Conservation (phyloP, 2,113 vertebrate species). For the Tiliqua scincoides region DNA sequence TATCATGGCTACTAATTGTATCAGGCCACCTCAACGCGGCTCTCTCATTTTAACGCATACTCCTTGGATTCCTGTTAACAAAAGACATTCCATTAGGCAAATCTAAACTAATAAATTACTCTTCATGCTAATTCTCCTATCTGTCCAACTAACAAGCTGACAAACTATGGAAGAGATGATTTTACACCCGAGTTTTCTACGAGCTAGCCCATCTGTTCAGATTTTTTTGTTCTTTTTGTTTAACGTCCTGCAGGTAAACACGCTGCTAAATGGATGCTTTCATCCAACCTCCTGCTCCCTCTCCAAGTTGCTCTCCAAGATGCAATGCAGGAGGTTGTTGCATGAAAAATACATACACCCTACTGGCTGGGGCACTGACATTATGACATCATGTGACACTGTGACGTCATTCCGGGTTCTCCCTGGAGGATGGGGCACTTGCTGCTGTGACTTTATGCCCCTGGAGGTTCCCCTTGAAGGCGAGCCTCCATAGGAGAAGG, state of each 20-base stretch:
- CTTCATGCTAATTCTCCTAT: constrained; percentile 57
- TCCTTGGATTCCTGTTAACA: constrained; percentile 13
- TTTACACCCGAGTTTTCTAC: constrained; percentile 27
- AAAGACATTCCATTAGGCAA: constrained; percentile 40
- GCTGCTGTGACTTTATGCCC: no score
- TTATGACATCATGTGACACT: no score
- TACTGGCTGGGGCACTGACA: no score
- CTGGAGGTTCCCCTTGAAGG: no score
- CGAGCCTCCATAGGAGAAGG: no score
- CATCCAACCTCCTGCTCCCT: neutral
- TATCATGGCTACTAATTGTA: constrained; percentile 30
- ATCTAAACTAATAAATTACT: constrained; percentile 59
- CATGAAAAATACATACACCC: no score
- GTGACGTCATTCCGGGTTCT: no score
- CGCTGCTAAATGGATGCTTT: neutral
- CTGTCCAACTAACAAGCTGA: constrained; percentile 64
- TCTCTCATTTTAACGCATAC: constrained; percentile 37
- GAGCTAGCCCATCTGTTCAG: constrained; percentile 11
- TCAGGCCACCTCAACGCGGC: constrained; percentile 10
- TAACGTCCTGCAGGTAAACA: neutral
- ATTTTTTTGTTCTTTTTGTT: constrained; percentile 3
- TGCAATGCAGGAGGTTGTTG: no score
- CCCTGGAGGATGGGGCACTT: no score
- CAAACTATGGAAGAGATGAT: constrained; percentile 46
- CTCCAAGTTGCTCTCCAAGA: neutral